These are phyloP conservation scores for Cotesia chilonis DNA, from an alignment of 1,140 invertebrate species.

Conservation along the genomic window DNA sequence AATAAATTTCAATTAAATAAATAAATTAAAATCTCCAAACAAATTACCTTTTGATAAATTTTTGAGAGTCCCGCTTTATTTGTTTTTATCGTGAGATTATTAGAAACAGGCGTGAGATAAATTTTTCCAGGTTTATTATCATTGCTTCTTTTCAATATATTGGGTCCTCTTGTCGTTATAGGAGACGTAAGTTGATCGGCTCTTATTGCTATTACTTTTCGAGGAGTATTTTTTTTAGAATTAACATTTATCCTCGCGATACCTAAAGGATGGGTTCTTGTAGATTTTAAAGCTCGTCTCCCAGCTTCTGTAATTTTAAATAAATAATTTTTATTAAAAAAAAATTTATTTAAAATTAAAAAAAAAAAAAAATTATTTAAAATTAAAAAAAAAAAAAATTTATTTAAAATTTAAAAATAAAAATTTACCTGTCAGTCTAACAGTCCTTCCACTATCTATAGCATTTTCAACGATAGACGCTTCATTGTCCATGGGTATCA, in stretches of 20 bases:
- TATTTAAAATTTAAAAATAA: too few relatives aligned
- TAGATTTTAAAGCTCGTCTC: conserved; percentile 76
- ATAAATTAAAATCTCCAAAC: too few relatives aligned
- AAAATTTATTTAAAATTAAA: too few relatives aligned
- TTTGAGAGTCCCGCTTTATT: conserved; percentile 37
- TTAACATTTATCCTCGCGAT: conserved; percentile 54
- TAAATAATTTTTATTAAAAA: conserved; percentile 15
- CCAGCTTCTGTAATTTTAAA: conserved; percentile 71
- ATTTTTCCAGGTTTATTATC: conserved; percentile 62
- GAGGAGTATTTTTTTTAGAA: conserved; percentile 48
- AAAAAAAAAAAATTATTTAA: background rate
- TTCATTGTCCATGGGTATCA: conserved; percentile 76
- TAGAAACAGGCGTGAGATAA: conserved; percentile 48
- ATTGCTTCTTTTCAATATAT: conserved; percentile 61
- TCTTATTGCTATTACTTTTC: conserved; percentile 61
- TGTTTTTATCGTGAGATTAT: conserved; percentile 43
- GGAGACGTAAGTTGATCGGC: conserved; percentile 56
- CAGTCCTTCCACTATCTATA: conserved; percentile 80
- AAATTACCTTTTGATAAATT: conserved; percentile 33
- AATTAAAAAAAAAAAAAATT: too few relatives aligned
- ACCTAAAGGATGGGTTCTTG: conserved; percentile 60
- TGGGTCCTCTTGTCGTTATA: conserved; percentile 50
- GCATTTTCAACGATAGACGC: conserved; percentile 78
- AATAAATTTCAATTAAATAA: background rate
- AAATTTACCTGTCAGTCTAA: conserved; percentile 75